phyloP scores from a whole-genome alignment of 2,888 invertebrate species.

The Acleris cristana region DNA sequence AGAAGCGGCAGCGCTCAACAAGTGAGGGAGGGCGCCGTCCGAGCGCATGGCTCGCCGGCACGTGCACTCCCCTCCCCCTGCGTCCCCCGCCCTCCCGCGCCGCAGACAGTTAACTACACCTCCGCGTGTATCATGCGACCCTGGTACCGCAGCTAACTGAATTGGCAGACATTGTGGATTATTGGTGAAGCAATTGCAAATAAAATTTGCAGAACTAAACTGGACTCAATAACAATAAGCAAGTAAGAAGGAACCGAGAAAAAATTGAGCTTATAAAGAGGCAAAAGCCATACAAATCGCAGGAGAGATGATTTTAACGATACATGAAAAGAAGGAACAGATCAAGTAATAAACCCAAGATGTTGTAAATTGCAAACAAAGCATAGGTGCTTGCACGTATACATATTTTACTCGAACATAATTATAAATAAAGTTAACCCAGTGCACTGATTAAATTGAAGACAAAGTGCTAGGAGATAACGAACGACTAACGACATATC shows the following conservation, averaged over 20 bases:
- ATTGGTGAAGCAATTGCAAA: constrained; percentile 27
- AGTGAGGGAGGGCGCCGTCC: constrained; percentile 66
- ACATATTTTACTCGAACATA: too few species aligned
- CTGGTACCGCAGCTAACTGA: constrained; percentile 70
- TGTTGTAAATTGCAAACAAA: too few species aligned
- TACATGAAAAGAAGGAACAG: too few species aligned
- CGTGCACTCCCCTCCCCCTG: constrained; percentile 60
- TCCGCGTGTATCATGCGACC: constrained; percentile 60
- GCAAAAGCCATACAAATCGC: too few species aligned
- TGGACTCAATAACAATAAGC: background rate
- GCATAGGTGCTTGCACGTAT: too few species aligned
- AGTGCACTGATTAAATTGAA: too few species aligned
- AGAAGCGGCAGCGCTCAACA: constrained; percentile 66
- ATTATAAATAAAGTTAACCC: too few species aligned
- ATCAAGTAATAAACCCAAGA: too few species aligned
- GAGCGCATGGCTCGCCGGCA: constrained; percentile 76
- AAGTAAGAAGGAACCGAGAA: background rate
- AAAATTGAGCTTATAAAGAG: background rate
- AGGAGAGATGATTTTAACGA: too few species aligned
- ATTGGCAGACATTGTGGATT: constrained; percentile 79
- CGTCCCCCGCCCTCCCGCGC: constrained; percentile 42
- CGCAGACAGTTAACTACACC: constrained; percentile 59
- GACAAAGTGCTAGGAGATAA: too few species aligned
- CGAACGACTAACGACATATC: too few species aligned
- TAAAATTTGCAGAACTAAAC: constrained; percentile 4